Evolutionary conservation across 2,113 vertebrate genomes (phyloP), one percentile per base, ranked within the genome.

Genomic region (Poeciliopsis retropinna): DNA sequence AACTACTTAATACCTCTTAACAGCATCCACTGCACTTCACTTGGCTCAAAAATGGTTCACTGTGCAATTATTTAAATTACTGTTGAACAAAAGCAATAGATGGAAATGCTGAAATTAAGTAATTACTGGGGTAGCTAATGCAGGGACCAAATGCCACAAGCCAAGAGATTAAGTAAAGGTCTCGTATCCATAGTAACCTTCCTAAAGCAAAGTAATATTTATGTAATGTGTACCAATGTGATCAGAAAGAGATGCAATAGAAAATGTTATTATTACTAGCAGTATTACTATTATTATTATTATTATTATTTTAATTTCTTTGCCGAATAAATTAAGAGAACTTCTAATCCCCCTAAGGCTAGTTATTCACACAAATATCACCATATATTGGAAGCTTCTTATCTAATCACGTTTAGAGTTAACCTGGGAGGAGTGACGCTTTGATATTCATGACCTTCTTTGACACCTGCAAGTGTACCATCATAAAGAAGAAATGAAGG

Each of bases 31-130:
- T 79, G 82, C 76, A 69, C 74, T 85, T 75, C 67, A 72, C 66
- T 72, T 64, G 79, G 60, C 83, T 85, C 67, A 75, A 61, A 80
- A 71, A 81, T 37, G 81, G 76, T 80, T 88, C 78, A 83, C 69
- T 77, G 70, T 85, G 88, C 89, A 89, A 93, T 93, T 93, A 91
- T 89, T 91, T 64, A 93, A 92, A 91, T 92, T 82, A 86, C 61
- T 85, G 81, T 80, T 78, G 78, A 92, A 91, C 83, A 84, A 85
- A 83, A 76, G 73, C 74, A 75, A 85, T 85, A 75, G 80, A 83
- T 67, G 41, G 73, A 86, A 81, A 79, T 88, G 87, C 78, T 87
- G 84, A 84, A 92, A 90, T 86, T 85, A 81, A 90, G 82, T 91
- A 90, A 91, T 93, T 93, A 91, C 51, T 91, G 85, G 74, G 83